These are phyloP conservation scores for Muntiacus muntjak DNA, from an alignment of 2,113 vertebrate species.

Conservation along the genomic window DNA sequence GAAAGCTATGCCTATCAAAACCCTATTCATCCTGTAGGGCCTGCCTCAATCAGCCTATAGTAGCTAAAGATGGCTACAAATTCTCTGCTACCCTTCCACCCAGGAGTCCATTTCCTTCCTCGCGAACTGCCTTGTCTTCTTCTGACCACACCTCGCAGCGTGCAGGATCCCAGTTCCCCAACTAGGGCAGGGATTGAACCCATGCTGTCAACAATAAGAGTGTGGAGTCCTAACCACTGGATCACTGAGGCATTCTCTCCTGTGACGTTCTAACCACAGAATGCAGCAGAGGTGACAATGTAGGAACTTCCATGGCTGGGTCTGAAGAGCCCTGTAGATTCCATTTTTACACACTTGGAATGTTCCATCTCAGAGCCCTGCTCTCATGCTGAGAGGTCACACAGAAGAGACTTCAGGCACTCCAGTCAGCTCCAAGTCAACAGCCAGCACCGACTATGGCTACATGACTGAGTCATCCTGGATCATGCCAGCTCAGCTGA, in stretches of 20 bases:
- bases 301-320: not conserved
- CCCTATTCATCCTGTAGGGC: not conserved
- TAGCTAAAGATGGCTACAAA: not conserved
- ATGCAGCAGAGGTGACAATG: not conserved
- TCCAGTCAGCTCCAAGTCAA: slow-evolving; percentile 5
- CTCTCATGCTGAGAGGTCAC: not conserved
- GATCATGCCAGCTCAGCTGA: not conserved
- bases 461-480: not conserved
- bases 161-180: not conserved
- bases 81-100: not conserved
- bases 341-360: slow-evolving; percentile 20
- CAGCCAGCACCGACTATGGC: not conserved
- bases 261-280: slow-evolving; percentile 13
- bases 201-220: not conserved
- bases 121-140: not conserved
- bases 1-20: slow-evolving; percentile 8
- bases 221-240: not conserved
- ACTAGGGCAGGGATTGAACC: not conserved
- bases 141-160: not conserved
- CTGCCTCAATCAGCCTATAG: not conserved
- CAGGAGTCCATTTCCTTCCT: not conserved
- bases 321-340: slow-evolving; percentile 39
- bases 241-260: not conserved
- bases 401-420: not conserved
- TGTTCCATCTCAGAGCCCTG: not conserved